Base-by-base conservation (phyloP, 2,113 vertebrate genomes). In the Cephalopholis sonnerati region DNA sequence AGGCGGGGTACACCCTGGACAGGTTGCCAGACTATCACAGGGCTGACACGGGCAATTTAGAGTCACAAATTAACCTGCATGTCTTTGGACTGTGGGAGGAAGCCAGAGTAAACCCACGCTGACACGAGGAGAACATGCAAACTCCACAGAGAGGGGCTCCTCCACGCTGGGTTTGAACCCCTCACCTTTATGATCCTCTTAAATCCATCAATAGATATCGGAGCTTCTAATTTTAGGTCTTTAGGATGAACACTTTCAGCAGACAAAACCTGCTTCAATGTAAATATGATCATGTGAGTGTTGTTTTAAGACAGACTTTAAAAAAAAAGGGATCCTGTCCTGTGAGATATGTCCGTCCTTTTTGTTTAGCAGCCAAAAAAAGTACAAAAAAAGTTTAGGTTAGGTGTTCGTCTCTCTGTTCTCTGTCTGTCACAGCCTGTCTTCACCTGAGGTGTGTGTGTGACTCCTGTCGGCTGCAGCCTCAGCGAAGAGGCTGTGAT, bases 391-490 rank as follows among this genome's bases (percentile, higher is more conserved):
- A 29, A 24, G 48, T 50, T 7, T 70, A 13, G 22, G 25, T 68
- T 57, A 25, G 6, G 9, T 39, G 29, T 66, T 39, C 65, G 54
- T 69, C 32, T 59, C 0, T 62, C 18, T 64, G 44, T 58, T 16
- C 18, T 25, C 20, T 2, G 41, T 22, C 24, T 61, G 24, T 70
- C 22, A 7, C 58, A 16, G 8, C 58, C 55, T 73, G 53, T 71
- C 25, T 70, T 65, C 15, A 50, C 24, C 12, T 6, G 15, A 68
- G 44, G 20, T 64, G 62, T 48, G 54, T 61, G 17, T 65, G 44
- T 58, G 71, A 79, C 79, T 71, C 32, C 51, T 64, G 74, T 77
- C 71, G 36, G 12, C 3, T 54, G 55, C 55, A 61, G 79, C 62
- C 69, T 78, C 39, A 3, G 32, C 39, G 36, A 12, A 77, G 9